Percentiles rank a stretch among this genome's conserved stretches.
Evolutionary conservation across 2,888 invertebrate species (phyloP).

Genomic region (Agonopterix arenella): DNA sequence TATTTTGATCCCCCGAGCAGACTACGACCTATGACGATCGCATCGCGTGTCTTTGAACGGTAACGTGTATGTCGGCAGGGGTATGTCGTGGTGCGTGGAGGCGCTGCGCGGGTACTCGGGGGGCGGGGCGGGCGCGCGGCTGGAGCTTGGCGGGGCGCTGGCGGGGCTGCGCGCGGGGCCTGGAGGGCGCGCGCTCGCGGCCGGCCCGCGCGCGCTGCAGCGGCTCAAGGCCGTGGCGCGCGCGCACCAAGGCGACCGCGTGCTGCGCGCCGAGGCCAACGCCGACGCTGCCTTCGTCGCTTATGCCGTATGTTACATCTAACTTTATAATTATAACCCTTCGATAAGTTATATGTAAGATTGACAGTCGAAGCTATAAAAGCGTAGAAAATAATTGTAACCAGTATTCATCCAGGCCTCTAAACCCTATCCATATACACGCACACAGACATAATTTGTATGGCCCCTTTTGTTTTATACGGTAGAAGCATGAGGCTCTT

Average conservation of each 20-base stretch:
- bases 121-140: constrained; percentile 83
- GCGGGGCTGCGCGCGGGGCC: constrained; percentile 81
- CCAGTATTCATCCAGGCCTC: too few species aligned
- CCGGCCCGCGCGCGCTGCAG: constrained; percentile 42
- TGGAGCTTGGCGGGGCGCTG: constrained; percentile 95
- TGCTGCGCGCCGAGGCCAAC: constrained; percentile 61
- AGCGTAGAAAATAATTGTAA: too few species aligned
- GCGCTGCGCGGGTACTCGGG: constrained; percentile 88
- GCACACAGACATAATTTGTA: too few species aligned
- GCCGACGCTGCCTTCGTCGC: constrained; percentile 68
- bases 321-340: too few species aligned
- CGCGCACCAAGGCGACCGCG: constrained; percentile 57
- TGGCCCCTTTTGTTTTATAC: too few species aligned
- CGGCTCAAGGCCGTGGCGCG: constrained; percentile 61
- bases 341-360: too few species aligned
- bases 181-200: constrained; percentile 19
- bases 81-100: constrained; percentile 91
- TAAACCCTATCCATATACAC: too few species aligned
- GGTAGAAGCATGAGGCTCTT: too few species aligned
- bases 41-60: too few species aligned
- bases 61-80: constrained; percentile 31
- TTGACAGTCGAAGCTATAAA: too few species aligned
- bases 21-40: too few species aligned
- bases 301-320: constrained; percentile 42
- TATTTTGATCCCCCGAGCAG: too few species aligned